A percentile compares a stretch with the other conserved stretches of the same genome.
phyloP scores from a whole-genome alignment of 2,797 vertebrate genomes.

The Discoglossus pictus region DNA sequence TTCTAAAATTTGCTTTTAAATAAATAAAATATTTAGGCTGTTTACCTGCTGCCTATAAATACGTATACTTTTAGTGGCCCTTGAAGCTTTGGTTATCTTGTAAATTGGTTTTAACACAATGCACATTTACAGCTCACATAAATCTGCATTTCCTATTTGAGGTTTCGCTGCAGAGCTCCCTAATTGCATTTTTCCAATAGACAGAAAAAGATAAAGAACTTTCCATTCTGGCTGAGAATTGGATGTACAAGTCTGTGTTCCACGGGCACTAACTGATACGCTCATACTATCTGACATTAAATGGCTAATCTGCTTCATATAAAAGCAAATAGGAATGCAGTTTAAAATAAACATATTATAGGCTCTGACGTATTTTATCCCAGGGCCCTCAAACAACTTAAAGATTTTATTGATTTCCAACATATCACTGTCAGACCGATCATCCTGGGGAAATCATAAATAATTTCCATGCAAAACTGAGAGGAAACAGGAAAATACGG shows the following conservation, averaged over 20 bases:
- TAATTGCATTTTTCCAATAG: background rate
- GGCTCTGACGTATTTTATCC: constrained; percentile 16
- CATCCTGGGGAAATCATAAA: constrained; percentile 25
- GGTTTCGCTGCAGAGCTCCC: background rate
- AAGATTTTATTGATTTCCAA: constrained; percentile 45
- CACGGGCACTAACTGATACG: background rate
- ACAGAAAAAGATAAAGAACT: constrained; percentile 36
- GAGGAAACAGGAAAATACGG: background rate
- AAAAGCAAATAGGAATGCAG: constrained; percentile 3
- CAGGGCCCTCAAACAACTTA: constrained; percentile 22
- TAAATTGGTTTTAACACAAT: no score
- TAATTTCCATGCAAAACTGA: constrained; percentile 21
- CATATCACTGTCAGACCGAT: constrained; percentile 29
- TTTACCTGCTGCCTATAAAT: no score
- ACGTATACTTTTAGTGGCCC: no score
- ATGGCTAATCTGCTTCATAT: constrained; percentile 6
- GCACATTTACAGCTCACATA: no score
- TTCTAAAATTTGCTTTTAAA: no score
- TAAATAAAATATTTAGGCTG: no score
- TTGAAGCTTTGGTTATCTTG: no score
- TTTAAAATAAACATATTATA: constrained; percentile 27
- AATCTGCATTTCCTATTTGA: constrained; percentile 6
- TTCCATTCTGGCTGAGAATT: constrained; percentile 21
- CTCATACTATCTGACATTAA: background rate
- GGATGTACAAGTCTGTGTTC: constrained; percentile 1